Percentiles rank a stretch among this genome's conserved stretches.
phyloP scores from a whole-genome alignment of 2,888 invertebrate genomes.

The Andrena dorsata region DNA sequence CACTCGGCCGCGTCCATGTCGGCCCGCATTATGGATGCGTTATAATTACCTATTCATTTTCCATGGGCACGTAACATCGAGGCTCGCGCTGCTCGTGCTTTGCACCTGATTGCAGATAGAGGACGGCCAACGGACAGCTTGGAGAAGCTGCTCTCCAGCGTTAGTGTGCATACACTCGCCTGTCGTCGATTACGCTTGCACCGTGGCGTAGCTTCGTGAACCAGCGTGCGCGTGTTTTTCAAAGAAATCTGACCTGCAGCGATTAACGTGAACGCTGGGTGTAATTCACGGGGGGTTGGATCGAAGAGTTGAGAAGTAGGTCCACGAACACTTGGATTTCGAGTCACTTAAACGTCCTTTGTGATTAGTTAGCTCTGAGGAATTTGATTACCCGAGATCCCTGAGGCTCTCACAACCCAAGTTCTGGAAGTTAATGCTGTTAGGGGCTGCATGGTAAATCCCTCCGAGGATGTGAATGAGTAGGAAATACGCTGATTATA shows the following conservation, averaged over 20 bases:
- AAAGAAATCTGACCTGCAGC: conserved; percentile 10
- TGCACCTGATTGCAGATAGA: conserved; percentile 78
- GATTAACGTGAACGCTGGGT: background rate
- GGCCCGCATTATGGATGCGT: conserved; percentile 78
- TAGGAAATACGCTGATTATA: too few relatives aligned
- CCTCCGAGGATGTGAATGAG: too few relatives aligned
- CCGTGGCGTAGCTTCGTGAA: background rate
- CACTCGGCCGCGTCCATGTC: conserved; percentile 59
- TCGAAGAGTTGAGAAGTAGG: background rate
- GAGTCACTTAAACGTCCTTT: too few relatives aligned
- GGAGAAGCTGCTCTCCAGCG: conserved; percentile 16
- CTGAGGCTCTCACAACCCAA: too few relatives aligned
- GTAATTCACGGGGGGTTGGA: background rate
- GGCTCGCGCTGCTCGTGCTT: conserved; percentile 71
- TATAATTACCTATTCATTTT: conserved; percentile 82
- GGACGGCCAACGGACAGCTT: conserved; percentile 24
- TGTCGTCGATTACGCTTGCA: conserved; percentile 31
- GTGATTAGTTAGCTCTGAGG: too few relatives aligned
- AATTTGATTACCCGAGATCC: too few relatives aligned
- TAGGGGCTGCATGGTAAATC: too few relatives aligned
- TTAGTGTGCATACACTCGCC: conserved; percentile 13
- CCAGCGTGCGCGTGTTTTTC: conserved; percentile 5
- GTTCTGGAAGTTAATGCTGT: too few relatives aligned
- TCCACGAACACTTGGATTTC: too few relatives aligned
- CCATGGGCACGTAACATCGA: conserved; percentile 78